Evolutionary conservation across 30 jellyfish, hydroid and myxozoan genomes (phyloP).

Genomic region (Nemopilema nomurai): DNA sequence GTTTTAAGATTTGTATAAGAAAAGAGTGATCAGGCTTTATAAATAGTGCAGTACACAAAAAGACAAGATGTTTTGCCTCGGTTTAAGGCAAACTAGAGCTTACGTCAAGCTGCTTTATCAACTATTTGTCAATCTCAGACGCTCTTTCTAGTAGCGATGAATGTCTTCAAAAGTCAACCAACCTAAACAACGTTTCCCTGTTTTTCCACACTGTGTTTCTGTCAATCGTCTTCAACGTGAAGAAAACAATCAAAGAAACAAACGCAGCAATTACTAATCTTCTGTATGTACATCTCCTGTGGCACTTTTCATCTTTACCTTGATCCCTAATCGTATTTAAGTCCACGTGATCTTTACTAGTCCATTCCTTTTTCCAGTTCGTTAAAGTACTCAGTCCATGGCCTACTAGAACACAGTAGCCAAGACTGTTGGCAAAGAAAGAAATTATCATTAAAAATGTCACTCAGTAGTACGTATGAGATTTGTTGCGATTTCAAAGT

Average conservation of each 20-base stretch:
- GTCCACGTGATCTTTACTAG: neutral
- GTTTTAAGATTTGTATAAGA: no score
- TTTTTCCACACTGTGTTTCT: slow-evolving; percentile 80
- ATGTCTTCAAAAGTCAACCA: neutral
- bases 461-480: no score
- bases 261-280: slow-evolving; percentile 1
- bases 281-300: neutral
- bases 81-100: no score
- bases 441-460: no score
- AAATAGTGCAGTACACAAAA: no score
- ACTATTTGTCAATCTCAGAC: no score
- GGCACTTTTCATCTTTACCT: neutral
- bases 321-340: neutral
- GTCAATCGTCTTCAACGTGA: slow-evolving; percentile 49
- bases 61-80: no score
- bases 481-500: no score
- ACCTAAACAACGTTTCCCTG: slow-evolving; percentile 86
- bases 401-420: slow-evolving; percentile 73
- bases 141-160: no score
- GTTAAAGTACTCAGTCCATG: slow-evolving; percentile 51
- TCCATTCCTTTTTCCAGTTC: neutral
- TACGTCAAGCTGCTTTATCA: no score
- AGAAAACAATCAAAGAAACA: slow-evolving; percentile 13
- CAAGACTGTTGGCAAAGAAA: slow-evolving; percentile 45
- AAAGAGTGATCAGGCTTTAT: no score